These are phyloP conservation scores for Apotomis turbidana DNA, from an alignment of 2,888 invertebrate species.

Conservation along the genomic window DNA sequence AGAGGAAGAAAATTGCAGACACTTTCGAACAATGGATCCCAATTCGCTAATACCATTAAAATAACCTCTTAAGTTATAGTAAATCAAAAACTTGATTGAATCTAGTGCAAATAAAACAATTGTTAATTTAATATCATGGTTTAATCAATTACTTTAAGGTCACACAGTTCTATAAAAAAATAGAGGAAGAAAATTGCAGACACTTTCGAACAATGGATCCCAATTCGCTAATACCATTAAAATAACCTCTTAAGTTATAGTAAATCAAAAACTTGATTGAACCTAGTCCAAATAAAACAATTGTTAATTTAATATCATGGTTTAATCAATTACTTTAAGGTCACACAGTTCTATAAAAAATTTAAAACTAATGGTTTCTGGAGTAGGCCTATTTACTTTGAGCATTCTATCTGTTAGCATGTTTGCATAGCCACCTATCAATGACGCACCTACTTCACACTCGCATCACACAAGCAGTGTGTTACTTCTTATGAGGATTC, in stretches of 20 bases:
- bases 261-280: constrained; percentile 11
- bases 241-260: constrained; percentile 30
- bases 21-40: constrained; percentile 87
- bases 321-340: constrained; percentile 35
- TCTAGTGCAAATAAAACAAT: constrained; percentile 43
- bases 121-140: constrained; percentile 38
- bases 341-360: too few species aligned
- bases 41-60: constrained; percentile 79
- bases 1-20: constrained; percentile 85
- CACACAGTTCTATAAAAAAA: not conserved
- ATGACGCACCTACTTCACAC: too few species aligned
- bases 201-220: constrained; percentile 86
- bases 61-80: constrained; percentile 32
- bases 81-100: constrained; percentile 13
- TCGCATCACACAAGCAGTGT: too few species aligned
- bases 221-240: constrained; percentile 82
- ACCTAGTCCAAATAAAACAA: constrained; percentile 43
- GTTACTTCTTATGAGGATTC: too few species aligned
- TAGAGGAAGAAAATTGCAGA: constrained; percentile 85
- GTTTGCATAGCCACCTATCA: too few species aligned
- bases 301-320: constrained; percentile 38
- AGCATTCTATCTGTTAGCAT: too few species aligned
- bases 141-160: constrained; percentile 33
- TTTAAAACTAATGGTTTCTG: not conserved
- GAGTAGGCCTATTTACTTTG: too few species aligned